Evolutionary conservation across 2,797 vertebrate genomes (phyloP).

Genomic region (Myotis vivesi): DNA sequence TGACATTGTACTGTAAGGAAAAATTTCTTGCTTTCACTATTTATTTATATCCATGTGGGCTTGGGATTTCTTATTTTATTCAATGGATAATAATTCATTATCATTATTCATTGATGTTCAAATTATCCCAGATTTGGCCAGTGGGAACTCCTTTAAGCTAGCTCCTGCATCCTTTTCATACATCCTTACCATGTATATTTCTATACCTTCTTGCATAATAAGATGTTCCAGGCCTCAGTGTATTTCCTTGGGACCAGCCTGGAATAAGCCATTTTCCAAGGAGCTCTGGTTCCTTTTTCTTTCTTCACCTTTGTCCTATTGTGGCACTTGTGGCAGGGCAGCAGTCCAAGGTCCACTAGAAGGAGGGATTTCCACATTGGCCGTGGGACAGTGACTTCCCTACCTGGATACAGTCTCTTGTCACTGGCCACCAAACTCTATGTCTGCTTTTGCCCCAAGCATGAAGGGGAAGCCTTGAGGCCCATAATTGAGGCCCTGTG

Average conservation of each 20-base stretch:
- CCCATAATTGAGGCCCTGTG: no score
- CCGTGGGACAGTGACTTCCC: not conserved
- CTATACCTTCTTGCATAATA: not conserved
- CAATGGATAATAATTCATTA: not conserved
- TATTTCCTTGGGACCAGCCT: not conserved
- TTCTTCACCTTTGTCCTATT: no score
- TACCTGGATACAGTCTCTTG: not conserved
- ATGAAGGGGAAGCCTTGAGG: rapidly evolving
- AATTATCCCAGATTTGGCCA: not conserved
- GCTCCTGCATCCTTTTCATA: not conserved
- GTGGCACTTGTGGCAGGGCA: not conserved
- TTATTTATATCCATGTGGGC: not conserved
- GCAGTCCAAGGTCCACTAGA: not conserved
- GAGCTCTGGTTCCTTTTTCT: not conserved
- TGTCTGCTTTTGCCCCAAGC: not conserved
- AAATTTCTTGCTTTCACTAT: not conserved
- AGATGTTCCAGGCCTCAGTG: not conserved
- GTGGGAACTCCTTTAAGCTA: not conserved
- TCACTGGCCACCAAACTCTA: not conserved
- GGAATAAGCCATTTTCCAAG: not conserved
- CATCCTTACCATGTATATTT: not conserved
- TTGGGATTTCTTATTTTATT: not conserved
- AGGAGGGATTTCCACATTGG: not conserved
- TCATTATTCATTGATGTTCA: not conserved
- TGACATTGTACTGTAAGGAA: not conserved